Evolutionary conservation across 23 tunicate species (phyloP), one percentile per base, ranked within the genome.

Genomic region (Ciona savignyi): DNA sequence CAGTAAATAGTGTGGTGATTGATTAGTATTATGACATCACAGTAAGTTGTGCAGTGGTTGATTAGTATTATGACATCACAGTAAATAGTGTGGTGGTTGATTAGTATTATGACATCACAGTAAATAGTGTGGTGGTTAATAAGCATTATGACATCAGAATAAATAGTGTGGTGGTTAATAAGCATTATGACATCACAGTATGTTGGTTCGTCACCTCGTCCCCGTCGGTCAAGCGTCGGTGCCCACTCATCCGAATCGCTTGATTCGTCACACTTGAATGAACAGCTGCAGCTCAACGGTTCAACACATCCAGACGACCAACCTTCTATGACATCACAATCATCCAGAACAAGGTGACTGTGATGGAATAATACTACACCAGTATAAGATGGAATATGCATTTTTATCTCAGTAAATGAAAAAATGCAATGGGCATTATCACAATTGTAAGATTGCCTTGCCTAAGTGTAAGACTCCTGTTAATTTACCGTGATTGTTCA

Each of bases 161-260:
- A n/a, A n/a, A n/a, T n/a, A n/a, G n/a, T n/a, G n/a, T n/a, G n/a
- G n/a, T n/a, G n/a, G n/a, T n/a, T n/a, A n/a, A n/a, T n/a, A n/a
- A n/a, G n/a, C n/a, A n/a, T n/a, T n/a, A n/a, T n/a, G n/a, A n/a
- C 56, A 9, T 42, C 15, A 15, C 56, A 42, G 56, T 42, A 42
- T 15, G 56, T 42, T 15, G 56, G 56, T 42, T 42, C 56, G 9
- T 42, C 56, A 9, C 34, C 51, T 23, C 25, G 34, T 34, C 51
- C 73, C 22, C 73, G 73, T 2, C 51, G 73, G 51, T 33, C 34
- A 24, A 69, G 73, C 25, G 23, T 29, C 33, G 73, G 34, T 35
- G 73, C 73, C 32, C 73, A 69, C 2, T 69, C 73, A 30, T 15
- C 73, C 15, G 20, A 31, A 27, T 69, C 73, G 9, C 48, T 30